Base-by-base conservation (phyloP, 1,140 invertebrate species). In the Drosophila pandora region DNA sequence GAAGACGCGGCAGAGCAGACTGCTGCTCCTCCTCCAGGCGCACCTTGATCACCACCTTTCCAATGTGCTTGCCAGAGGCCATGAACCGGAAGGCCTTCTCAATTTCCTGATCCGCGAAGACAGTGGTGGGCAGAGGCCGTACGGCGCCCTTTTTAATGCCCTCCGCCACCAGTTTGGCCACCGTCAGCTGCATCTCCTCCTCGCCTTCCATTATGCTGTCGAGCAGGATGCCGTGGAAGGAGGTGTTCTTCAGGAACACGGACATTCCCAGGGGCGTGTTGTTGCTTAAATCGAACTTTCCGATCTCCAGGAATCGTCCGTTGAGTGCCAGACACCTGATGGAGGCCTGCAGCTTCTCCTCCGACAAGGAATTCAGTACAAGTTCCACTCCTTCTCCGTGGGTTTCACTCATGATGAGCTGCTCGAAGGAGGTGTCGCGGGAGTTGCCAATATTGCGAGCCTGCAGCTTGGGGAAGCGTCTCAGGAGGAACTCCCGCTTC, bases 61-160 rank as follows among this genome's bases (percentile, higher is more conserved):
- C 98, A 68, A 99, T 98, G 91, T 99, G 98, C 93, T 97, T 98
- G 22, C 98, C 98, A 1, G 96, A 95, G 12, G 97, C 98, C 97
- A 99, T 99, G 88, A 94, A 99, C 62, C 95, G 93, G 93, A 99
- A 99, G 0, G 97, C 98, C 91, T 97, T 95, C 91, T 99, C 98
- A 6, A 97, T 94, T 92, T 98, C 95, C 54, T 95, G 94, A 71
- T 96, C 95, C n/a, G 94, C 92, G 92, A 97, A 99, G 0, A 98
- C 95, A 2, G 96, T 97, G 6, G 94, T 92, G 4, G 95, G 95
- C 2, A 99, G 92, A 1, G 98, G 98, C 47, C 94, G 92, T 0
- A 99, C 97, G 39, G 96, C 96, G 6, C 98, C 98, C 60, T 92
- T 94, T 52, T 94, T 93, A 37, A 99, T 96, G 49, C 98, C 98